Conservation (phyloP, 2,797 vertebrate genomes). For the Channa striata region DNA sequence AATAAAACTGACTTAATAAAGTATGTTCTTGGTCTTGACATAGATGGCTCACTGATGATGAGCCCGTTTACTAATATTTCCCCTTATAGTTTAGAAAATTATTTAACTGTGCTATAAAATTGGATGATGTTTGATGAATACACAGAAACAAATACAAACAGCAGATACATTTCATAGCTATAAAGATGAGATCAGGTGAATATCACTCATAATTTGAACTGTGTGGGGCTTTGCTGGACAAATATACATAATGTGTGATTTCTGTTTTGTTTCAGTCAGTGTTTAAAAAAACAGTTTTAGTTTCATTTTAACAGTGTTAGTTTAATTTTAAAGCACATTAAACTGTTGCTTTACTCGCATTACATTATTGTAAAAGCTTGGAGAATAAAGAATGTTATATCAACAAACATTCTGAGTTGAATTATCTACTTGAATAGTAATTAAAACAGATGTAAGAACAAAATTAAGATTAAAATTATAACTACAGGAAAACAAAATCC, state of each 20-base stretch:
- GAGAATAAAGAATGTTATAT: too few relatives aligned
- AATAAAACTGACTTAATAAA: constrained; percentile 1
- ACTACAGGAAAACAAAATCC: too few relatives aligned
- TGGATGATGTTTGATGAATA: constrained; percentile 23
- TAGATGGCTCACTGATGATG: constrained; percentile 14
- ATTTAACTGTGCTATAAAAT: constrained; percentile 23
- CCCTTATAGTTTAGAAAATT: constrained; percentile 26
- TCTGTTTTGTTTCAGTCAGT: background rate
- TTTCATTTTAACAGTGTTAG: background rate
- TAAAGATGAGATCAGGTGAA: background rate
- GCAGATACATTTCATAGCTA: constrained; percentile 4
- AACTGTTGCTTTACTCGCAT: background rate
- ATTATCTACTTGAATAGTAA: too few relatives aligned
- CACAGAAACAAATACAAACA: constrained; percentile 11
- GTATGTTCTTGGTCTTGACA: constrained; percentile 8
- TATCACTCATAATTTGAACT: background rate
- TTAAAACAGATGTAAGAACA: too few relatives aligned
- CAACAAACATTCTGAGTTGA: too few relatives aligned
- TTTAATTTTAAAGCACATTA: background rate
- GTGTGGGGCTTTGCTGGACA: background rate
- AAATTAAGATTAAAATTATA: too few relatives aligned
- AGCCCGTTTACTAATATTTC: constrained; percentile 18
- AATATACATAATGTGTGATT: background rate
- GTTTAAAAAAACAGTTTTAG: too few relatives aligned
- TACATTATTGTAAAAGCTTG: too few relatives aligned